Conservation (phyloP, 2,113 vertebrate species). For the Cebidichthys violaceus region DNA sequence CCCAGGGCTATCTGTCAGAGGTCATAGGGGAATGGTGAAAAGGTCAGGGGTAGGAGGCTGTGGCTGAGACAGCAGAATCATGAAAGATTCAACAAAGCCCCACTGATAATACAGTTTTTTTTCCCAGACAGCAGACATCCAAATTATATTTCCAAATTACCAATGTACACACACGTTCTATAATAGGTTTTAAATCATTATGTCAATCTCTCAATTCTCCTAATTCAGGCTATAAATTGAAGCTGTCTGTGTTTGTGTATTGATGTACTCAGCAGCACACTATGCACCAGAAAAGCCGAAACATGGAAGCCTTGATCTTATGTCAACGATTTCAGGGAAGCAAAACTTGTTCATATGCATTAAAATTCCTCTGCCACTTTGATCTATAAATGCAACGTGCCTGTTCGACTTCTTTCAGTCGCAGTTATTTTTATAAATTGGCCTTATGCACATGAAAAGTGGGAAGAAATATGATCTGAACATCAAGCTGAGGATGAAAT, state of each 20-base stretch:
- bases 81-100: slow-evolving; percentile 8
- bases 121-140: not conserved
- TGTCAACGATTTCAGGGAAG: slow-evolving; percentile 67
- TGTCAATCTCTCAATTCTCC: not conserved
- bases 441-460: slow-evolving; percentile 49
- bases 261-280: slow-evolving; percentile 19
- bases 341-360: slow-evolving; percentile 71
- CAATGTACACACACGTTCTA: not conserved
- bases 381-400: slow-evolving; percentile 75
- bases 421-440: slow-evolving; percentile 73
- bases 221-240: slow-evolving; percentile 28
- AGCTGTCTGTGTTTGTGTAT: not conserved
- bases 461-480: slow-evolving; percentile 38
- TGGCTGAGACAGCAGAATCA: slow-evolving; percentile 44
- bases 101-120: not conserved
- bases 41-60: slow-evolving; percentile 9
- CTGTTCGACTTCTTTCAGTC: slow-evolving; percentile 60
- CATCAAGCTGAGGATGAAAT: slow-evolving; percentile 63
- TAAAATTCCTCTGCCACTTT: slow-evolving; percentile 70
- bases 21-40: slow-evolving; percentile 41
- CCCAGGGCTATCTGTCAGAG: slow-evolving; percentile 14
- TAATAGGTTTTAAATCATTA: slow-evolving; percentile 16
- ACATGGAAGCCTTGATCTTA: slow-evolving; percentile 72
- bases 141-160: not conserved
- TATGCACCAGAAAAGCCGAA: slow-evolving; percentile 37